Conservation (phyloP, 2,797 vertebrate genomes). For the Sitta carolinensis region DNA sequence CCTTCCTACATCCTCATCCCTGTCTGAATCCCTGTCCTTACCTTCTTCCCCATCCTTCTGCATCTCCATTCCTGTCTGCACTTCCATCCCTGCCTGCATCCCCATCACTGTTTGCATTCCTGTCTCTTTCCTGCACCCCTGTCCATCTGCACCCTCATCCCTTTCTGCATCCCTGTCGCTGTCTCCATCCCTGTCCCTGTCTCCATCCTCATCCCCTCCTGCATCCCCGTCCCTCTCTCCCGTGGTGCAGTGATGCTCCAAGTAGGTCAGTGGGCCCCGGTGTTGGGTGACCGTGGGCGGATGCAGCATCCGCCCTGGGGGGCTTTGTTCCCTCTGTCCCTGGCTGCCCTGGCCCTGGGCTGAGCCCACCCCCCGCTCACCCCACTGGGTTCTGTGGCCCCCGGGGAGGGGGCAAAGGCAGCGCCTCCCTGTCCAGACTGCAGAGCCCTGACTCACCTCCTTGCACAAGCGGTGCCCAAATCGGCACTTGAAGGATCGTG, state of each 20-base stretch:
- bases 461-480: background rate
- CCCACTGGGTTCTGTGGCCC: rapidly evolving
- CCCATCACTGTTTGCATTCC: too few species aligned
- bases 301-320: background rate
- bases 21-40: background rate
- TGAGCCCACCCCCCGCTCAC: rapidly evolving
- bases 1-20: too few species aligned
- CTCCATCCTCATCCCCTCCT: background rate
- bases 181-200: rapidly evolving
- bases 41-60: background rate
- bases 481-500: rapidly evolving
- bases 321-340: background rate
- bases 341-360: background rate
- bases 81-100: too few species aligned
- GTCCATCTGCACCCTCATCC: background rate
- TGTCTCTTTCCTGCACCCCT: background rate
- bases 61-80: background rate
- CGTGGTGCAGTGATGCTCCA: background rate
- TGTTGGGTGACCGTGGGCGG: background rate
- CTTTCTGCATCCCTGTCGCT: background rate
- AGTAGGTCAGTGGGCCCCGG: conserved; percentile 34
- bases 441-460: background rate
- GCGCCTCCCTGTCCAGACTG: rapidly evolving
- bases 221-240: rapidly evolving
- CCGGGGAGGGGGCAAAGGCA: rapidly evolving